Base-by-base conservation (phyloP, 2,797 vertebrate species). In the Sebastolobus alascanus region DNA sequence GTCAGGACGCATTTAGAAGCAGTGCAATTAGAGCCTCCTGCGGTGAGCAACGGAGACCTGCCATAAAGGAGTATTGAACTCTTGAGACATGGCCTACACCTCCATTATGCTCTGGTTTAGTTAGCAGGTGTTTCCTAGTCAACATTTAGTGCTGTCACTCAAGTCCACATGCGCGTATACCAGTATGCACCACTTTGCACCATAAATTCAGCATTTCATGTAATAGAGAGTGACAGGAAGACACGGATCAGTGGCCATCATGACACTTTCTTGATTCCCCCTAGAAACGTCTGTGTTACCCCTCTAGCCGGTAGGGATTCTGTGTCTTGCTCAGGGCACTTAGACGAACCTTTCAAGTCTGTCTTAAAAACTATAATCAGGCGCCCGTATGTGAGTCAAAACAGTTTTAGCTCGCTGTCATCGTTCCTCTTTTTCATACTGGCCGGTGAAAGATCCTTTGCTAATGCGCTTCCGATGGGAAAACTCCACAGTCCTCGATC, bases 11-110 rank as follows among this genome's bases (percentile, higher is more conserved):
- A 92, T 93, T 94, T 94, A 94, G 94, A 93, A 93, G 89, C 87
- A 87, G 79, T 72, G 91, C 93, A 94, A 94, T 94, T 94, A 93
- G 89, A 92, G 90, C 71, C 91, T 92, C 89, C 86, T 89, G 86
- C 56, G 64, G 89, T 88, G 92, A 92, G 87, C 87, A 92, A 91
- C 81, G 50, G 84, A 92, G 89, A 91, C 78, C 84, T 84, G 82
- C 90, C 90, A 93, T 94, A 87, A 91, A 91, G 84, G 79, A 90
- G 79, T 85, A 89, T 38, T 90, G 86, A 93, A 92, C 92, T 90
- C 88, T 80, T 73, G 92, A 93, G 92, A 90, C 88, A 76, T 72
- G 73, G 73, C 88, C 84, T 83, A 66, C 74, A 91, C 88, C 84
- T 87, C 73, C 64, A 83, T 72, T 88, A 75, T 80, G 83, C 81